Evolutionary conservation across 1,140 invertebrate genomes (phyloP).

Genomic region (Stratiolaelaps scimitus): DNA sequence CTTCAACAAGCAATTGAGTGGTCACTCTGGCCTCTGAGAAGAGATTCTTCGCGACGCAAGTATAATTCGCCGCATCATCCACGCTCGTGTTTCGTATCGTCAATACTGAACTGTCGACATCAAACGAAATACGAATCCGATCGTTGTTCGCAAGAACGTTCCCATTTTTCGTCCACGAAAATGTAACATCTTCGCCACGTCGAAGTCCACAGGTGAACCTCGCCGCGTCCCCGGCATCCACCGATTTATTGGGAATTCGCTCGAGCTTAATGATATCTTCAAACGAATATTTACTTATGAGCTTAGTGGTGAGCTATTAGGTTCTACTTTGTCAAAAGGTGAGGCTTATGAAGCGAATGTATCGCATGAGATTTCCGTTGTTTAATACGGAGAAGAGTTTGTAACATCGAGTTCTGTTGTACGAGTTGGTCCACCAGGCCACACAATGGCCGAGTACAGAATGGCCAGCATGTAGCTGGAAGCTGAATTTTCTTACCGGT

Average conservation of each 20-base stretch:
- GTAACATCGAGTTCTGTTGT: too few relatives aligned
- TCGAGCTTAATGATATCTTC: not conserved
- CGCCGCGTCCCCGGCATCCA: not conserved
- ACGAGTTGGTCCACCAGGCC: too few relatives aligned
- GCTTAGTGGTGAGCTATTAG: too few relatives aligned
- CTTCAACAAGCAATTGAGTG: not conserved
- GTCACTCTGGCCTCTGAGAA: not conserved
- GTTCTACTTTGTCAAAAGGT: too few relatives aligned
- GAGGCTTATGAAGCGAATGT: too few relatives aligned
- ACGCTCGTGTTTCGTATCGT: not conserved
- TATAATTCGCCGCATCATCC: not conserved
- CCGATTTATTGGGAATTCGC: constrained; percentile 1
- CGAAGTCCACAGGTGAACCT: not conserved
- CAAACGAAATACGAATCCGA: not conserved
- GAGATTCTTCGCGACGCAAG: not conserved
- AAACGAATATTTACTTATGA: too few relatives aligned
- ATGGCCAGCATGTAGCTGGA: too few relatives aligned
- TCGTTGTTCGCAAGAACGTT: not conserved
- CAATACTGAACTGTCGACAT: not conserved
- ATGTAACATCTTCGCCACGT: not conserved
- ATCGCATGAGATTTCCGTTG: too few relatives aligned
- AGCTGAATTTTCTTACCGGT: too few relatives aligned
- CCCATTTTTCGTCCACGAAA: not conserved
- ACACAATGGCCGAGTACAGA: too few relatives aligned
- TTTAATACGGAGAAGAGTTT: too few relatives aligned